Evolutionary conservation across 1,140 invertebrate genomes (phyloP), one percentile per base, ranked within the genome.

Genomic region (Agraylea sexmaculata): DNA sequence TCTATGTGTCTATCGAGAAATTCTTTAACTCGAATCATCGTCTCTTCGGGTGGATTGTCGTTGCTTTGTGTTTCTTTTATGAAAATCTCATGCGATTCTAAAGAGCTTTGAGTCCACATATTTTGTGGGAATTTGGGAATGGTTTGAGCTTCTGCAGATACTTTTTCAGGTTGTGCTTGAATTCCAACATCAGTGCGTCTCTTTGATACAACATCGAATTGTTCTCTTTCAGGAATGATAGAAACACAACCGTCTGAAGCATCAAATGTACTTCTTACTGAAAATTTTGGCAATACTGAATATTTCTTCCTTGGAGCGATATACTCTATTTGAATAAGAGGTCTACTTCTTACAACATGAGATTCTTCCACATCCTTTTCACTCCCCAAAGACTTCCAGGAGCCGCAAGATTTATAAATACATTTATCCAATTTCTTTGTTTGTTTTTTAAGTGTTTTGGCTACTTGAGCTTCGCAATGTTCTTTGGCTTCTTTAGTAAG

Each of bases 231-330:
- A 3, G 73, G 67, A 42, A 68, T 58, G 11, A 83, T 47, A 52
- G 80, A 75, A 29, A 75, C 64, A 45, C 77, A 79, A 21, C 78
- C 77, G 56, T 82, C 78, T 31, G 72, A 62, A 21, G 70, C 69
- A 29, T 71, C 66, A 17, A 70, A 60, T 0, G 65, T 65, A 37
- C 68, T 59, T 25, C 77, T 62, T 16, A 62, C 45, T 29, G 51
- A 41, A 49, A 73, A 71, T 12, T 62, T 51, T n/a, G n/a, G n/a
- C n/a, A n/a, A n/a, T n/a, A n/a, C n/a, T n/a, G n/a, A n/a, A n/a
- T n/a, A n/a, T n/a, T n/a, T n/a, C n/a, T n/a, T n/a, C n/a, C 3
- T 64, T 46, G 10, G 63, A 64, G 19, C 66, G 50, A 43, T 68
- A 57, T 25, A 58, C 56, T 82, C 76, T 11, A 80, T 66, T 50